Evolutionary conservation across 2,888 invertebrate species (phyloP).

Genomic region (Scotopteryx bipunctaria): DNA sequence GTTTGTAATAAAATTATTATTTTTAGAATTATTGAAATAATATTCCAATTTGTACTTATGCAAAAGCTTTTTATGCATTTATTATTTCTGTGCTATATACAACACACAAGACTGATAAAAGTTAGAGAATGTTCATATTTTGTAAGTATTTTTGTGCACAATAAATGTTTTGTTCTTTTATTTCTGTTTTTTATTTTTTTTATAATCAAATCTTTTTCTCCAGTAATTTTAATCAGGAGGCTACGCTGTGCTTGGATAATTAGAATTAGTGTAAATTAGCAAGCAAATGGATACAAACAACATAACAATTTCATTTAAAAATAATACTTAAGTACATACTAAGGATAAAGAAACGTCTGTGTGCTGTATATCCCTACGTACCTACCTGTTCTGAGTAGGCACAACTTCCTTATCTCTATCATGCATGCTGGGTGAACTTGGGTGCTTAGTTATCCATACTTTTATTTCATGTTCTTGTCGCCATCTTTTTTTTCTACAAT

Average conservation of each 20-base stretch:
- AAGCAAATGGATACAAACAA: slow-evolving; percentile 64
- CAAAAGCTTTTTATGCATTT: slow-evolving; percentile 73
- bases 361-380: slow-evolving; percentile 67
- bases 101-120: slow-evolving; percentile 82
- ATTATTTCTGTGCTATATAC: slow-evolving; percentile 78
- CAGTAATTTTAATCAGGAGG: slow-evolving; percentile 4
- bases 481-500: background rate
- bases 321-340: slow-evolving; percentile 19
- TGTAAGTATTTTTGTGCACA: slow-evolving; percentile 80
- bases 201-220: background rate
- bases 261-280: slow-evolving; percentile 48
- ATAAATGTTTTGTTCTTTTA: slow-evolving; percentile 74
- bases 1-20: slow-evolving; percentile 39
- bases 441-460: slow-evolving; percentile 45
- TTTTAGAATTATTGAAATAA: slow-evolving; percentile 24
- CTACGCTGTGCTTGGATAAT: slow-evolving; percentile 29
- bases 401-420: slow-evolving; percentile 50
- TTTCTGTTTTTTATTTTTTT: slow-evolving; percentile 66
- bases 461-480: slow-evolving; percentile 4
- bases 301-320: no score
- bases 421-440: slow-evolving; percentile 57
- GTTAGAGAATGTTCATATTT: slow-evolving; percentile 70
- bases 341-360: slow-evolving; percentile 57
- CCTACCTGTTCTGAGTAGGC: slow-evolving; percentile 1
- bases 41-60: slow-evolving; percentile 27